phyloP scores from a whole-genome alignment of 92 coral and sea anemone species.

The Galaxea fascicularis region DNA sequence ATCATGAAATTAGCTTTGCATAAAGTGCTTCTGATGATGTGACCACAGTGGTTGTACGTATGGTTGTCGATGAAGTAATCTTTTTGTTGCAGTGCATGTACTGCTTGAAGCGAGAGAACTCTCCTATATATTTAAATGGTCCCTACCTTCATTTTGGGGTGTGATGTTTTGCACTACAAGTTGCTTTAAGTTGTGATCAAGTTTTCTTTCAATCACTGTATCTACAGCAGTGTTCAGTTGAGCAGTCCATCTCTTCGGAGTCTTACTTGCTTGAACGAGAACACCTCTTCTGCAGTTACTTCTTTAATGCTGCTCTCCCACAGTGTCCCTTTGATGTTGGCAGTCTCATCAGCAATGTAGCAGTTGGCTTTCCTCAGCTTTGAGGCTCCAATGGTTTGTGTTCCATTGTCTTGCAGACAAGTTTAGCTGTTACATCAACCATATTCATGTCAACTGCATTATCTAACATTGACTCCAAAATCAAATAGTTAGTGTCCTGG shows the following conservation, averaged over 20 bases:
- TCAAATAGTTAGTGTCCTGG: background rate
- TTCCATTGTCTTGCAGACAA: constrained; percentile 19
- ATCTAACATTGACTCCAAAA: too few relatives aligned
- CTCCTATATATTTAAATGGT: background rate
- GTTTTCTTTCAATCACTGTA: constrained; percentile 9
- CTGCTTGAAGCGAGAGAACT: constrained; percentile 22
- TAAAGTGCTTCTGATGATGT: constrained; percentile 6
- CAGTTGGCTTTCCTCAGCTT: constrained; percentile 29
- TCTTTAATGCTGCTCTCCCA: constrained; percentile 16
- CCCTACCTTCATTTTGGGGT: background rate
- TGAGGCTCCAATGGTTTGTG: constrained; percentile 21
- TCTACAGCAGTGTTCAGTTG: constrained; percentile 1
- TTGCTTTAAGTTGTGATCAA: background rate
- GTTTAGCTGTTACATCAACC: constrained; percentile 25
- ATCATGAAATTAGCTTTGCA: too few relatives aligned
- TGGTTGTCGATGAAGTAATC: background rate
- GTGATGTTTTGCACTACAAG: too few relatives aligned
- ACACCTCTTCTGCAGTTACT: constrained; percentile 1
- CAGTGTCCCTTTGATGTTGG: background rate
- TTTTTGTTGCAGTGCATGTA: constrained; percentile 11
- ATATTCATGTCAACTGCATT: constrained; percentile 33
- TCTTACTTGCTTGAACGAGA: constrained; percentile 10
- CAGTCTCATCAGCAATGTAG: constrained; percentile 30
- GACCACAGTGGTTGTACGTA: constrained; percentile 19
- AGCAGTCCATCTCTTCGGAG: background rate